A percentile compares a stretch with the other conserved stretches of the same genome.
These are phyloP conservation scores for Anableps anableps DNA, from an alignment of 2,797 vertebrate species.

Conservation along the genomic window DNA sequence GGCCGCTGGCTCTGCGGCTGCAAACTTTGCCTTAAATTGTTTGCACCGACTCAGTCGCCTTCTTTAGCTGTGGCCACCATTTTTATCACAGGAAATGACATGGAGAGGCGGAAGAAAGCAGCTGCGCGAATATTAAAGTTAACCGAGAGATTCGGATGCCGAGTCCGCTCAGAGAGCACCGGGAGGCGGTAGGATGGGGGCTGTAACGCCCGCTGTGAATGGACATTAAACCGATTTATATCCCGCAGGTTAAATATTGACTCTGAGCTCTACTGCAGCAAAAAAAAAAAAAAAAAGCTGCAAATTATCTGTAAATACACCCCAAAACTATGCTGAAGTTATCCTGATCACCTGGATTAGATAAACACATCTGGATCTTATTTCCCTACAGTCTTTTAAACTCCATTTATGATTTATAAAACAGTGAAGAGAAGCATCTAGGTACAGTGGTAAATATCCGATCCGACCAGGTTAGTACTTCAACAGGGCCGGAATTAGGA, in stretches of 20 bases:
- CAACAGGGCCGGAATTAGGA: background rate
- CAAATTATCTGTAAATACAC: background rate
- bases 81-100: constrained; percentile 98
- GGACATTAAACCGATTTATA: background rate
- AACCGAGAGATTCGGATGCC: constrained; percentile 1
- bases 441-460: background rate
- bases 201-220: background rate
- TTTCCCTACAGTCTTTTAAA: background rate
- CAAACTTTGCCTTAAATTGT: constrained; percentile 70
- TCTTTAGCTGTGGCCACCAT: constrained; percentile 93
- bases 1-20: constrained; percentile 35
- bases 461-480: background rate
- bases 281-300: background rate
- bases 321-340: background rate
- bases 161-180: background rate
- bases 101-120: constrained; percentile 92
- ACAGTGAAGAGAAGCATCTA: background rate
- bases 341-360: background rate
- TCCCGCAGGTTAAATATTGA: background rate
- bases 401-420: background rate
- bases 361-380: background rate
- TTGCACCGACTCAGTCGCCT: constrained; percentile 85
- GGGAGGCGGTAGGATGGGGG: no score
- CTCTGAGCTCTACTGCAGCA: background rate
- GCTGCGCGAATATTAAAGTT: constrained; percentile 69